Evolutionary conservation across 2,888 invertebrate species (phyloP).

Genomic region (Serripes groenlandicus): DNA sequence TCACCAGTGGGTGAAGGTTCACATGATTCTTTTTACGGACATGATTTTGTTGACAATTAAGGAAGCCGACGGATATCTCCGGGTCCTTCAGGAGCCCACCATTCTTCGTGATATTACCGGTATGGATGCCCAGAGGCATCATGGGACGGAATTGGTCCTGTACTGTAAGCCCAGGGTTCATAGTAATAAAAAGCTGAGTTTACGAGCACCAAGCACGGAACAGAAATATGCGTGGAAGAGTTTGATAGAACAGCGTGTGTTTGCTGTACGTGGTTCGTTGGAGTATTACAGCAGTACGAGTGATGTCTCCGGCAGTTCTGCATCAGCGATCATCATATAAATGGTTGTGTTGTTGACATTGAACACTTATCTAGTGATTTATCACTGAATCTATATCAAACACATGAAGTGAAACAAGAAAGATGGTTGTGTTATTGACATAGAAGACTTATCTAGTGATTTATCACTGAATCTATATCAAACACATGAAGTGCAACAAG

Average conservation of each 20-base stretch:
- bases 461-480: not conserved
- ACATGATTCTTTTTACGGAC: conserved; percentile 82
- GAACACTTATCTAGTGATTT: not conserved
- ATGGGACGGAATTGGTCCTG: conserved; percentile 80
- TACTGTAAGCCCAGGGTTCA: conserved; percentile 60
- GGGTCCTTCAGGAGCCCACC: conserved; percentile 79
- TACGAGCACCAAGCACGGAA: conserved; percentile 80
- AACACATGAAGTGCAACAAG: too few relatives aligned
- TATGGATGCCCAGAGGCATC: conserved; percentile 77
- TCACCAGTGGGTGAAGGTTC: conserved; percentile 78
- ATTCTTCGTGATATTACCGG: conserved; percentile 75
- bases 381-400: not conserved
- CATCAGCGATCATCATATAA: conserved; percentile 64
- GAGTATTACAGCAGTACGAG: conserved; percentile 73
- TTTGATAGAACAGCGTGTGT: conserved; percentile 82
- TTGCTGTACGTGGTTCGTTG: conserved; percentile 68
- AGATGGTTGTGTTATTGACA: not conserved
- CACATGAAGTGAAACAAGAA: too few relatives aligned
- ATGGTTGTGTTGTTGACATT: not conserved
- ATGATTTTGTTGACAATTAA: conserved; percentile 77
- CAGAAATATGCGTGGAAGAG: conserved; percentile 84
- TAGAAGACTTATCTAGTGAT: not conserved
- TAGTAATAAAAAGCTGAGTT: conserved; percentile 63
- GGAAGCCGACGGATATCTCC: conserved; percentile 75
- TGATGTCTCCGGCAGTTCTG: conserved; percentile 67